Evolutionary conservation across 2,113 vertebrate species (phyloP).

Genomic region (Hiodon alosoides): DNA sequence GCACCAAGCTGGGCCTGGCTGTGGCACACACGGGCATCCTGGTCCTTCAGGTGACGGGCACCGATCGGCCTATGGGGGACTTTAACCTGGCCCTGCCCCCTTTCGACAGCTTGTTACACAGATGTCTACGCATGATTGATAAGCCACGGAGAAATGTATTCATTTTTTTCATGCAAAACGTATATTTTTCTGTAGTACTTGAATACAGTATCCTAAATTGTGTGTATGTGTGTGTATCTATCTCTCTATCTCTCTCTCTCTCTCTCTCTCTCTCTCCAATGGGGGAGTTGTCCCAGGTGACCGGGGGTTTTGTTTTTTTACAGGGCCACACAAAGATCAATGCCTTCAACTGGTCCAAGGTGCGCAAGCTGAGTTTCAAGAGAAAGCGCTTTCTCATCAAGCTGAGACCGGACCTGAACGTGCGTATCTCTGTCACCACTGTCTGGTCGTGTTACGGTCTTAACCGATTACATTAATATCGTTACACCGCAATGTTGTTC

Average conservation of each 20-base stretch:
- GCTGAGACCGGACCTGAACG: constrained; percentile 78
- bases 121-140: no score
- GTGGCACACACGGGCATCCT: constrained; percentile 89
- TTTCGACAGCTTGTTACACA: no score
- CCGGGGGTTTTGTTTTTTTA: background rate
- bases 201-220: no score
- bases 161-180: no score
- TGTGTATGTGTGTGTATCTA: no score
- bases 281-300: background rate
- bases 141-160: no score
- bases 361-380: constrained; percentile 95
- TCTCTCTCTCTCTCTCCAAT: no score
- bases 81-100: no score
- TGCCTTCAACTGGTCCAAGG: constrained; percentile 94
- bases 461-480: background rate
- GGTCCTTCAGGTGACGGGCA: constrained; percentile 79
- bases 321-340: constrained; percentile 92
- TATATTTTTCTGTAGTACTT: no score
- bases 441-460: background rate
- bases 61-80: constrained; percentile 1
- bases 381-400: constrained; percentile 93
- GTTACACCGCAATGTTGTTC: no score
- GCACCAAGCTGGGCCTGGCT: constrained; percentile 84
- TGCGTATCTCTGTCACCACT: constrained; percentile 57
- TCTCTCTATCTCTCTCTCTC: no score